Evolutionary conservation across 2,113 vertebrate genomes (phyloP), one percentile per base, ranked within the genome.

Genomic region (Lampris incognitus): DNA sequence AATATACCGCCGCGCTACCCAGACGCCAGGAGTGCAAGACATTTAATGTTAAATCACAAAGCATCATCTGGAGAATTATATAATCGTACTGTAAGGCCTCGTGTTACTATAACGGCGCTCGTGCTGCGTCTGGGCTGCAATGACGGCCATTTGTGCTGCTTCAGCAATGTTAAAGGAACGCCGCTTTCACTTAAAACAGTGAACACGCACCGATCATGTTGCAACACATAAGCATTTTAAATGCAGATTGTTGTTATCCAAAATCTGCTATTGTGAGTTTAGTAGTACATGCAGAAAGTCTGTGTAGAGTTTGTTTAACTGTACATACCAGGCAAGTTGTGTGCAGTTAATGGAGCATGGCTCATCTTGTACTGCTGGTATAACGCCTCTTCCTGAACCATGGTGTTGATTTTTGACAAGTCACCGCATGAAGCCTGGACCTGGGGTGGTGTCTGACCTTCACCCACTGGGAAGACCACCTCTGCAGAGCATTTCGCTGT

Each of bases 261-360:
- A 76, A n/a, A 9, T 49, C 13, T 48, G 55, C 37, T 9, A 57
- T 71, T 69, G 2, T 55, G 48, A 9, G 10, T 61, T 9, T 0
- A 37, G 10, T 1, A 2, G 2, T 0, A 11, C 51, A 54, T 11
- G 6, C 13, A 59, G 59, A 42, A 42, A 0, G 1, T 61, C 50
- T 38, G 1, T n/a, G 56, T 24, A 67, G 46, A 8, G 37, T 46
- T 1, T 5, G 8, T 44, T 51, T 66, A 44, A 11, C 3, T 41
- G 1, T 6, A 72, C 79, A 2, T 89, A 98, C 97, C 97, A 94
- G 97, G 97, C 77, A 99, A 88, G 76, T 97, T 52, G 40, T 93
- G 77, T 58, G 92, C 94, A 1, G 92, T 87, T 0, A 96, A 72
- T 41, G 93, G 91, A 71, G 87, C 85, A 4, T 89, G 74, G 67